Evolutionary conservation across 2,888 invertebrate species (phyloP).

Genomic region (Halictus quadricinctus): DNA sequence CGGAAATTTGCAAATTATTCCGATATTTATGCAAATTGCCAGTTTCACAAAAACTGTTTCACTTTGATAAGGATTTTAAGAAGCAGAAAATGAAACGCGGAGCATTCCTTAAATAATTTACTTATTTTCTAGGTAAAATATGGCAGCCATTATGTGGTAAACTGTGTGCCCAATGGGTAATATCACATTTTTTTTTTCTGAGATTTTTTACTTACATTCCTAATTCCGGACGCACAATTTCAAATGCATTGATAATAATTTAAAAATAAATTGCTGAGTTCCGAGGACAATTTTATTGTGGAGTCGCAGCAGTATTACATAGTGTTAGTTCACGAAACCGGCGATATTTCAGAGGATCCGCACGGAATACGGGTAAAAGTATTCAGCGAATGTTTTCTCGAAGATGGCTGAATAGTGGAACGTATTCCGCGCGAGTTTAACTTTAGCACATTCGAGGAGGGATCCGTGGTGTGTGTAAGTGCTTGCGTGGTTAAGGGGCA

Average conservation of each 20-base stretch:
- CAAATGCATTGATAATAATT: neutral
- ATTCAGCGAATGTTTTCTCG: slow-evolving; percentile 43
- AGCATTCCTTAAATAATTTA: neutral
- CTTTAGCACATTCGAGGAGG: slow-evolving; percentile 56
- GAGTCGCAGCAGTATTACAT: neutral
- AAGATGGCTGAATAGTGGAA: slow-evolving; percentile 39
- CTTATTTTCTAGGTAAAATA: neutral
- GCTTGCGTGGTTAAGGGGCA: slow-evolving; percentile 74
- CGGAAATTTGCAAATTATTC: too few species aligned
- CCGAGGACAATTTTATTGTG: neutral
- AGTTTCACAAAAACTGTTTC: neutral
- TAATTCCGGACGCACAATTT: neutral
- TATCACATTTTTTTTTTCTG: neutral
- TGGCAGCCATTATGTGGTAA: too few species aligned
- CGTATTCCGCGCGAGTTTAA: slow-evolving; percentile 59
- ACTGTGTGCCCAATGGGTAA: too few species aligned
- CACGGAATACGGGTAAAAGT: slow-evolving; percentile 39
- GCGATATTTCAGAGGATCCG: slow-evolving; percentile 29
- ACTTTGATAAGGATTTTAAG: neutral
- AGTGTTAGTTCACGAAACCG: slow-evolving; percentile 4
- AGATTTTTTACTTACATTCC: neutral
- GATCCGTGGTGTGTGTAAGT: slow-evolving; percentile 66
- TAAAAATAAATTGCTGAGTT: neutral
- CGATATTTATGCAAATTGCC: neutral
- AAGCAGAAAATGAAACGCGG: neutral